phyloP scores from a whole-genome alignment of 1,140 invertebrate genomes.

The Drosophila lini region DNA sequence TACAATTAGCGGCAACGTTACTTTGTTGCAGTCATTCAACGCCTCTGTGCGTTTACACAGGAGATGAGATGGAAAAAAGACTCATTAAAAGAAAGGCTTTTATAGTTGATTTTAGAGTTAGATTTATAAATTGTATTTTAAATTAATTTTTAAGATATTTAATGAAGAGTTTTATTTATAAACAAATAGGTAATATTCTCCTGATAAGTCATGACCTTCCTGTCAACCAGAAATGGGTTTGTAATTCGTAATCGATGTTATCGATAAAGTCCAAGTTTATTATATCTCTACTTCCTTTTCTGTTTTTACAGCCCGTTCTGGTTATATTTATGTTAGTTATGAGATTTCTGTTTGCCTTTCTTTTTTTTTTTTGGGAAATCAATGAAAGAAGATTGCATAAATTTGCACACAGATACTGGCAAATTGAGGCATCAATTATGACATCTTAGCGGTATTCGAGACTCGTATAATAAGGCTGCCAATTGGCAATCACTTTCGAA shows the following conservation, averaged over 20 bases:
- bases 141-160: background rate
- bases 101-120: background rate
- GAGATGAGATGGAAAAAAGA: background rate
- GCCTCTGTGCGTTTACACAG: conserved; percentile 1
- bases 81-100: conserved; percentile 7
- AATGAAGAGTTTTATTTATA: too few species aligned
- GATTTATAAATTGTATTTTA: background rate
- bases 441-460: conserved; percentile 44
- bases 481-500: conserved; percentile 44
- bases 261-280: background rate
- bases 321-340: conserved; percentile 29
- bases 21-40: conserved; percentile 19
- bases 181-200: background rate
- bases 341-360: conserved; percentile 4
- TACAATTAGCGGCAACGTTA: conserved; percentile 65
- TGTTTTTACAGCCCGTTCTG: conserved; percentile 3
- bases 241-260: background rate
- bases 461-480: conserved; percentile 15
- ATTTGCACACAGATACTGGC: conserved; percentile 42
- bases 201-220: background rate
- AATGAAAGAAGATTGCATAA: conserved; percentile 60
- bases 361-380: conserved; percentile 28
- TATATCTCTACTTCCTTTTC: background rate
- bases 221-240: background rate
- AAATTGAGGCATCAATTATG: conserved; percentile 51